These are phyloP conservation scores for Temnothorax longispinosus DNA, from an alignment of 1,140 invertebrate species.

Conservation along the genomic window DNA sequence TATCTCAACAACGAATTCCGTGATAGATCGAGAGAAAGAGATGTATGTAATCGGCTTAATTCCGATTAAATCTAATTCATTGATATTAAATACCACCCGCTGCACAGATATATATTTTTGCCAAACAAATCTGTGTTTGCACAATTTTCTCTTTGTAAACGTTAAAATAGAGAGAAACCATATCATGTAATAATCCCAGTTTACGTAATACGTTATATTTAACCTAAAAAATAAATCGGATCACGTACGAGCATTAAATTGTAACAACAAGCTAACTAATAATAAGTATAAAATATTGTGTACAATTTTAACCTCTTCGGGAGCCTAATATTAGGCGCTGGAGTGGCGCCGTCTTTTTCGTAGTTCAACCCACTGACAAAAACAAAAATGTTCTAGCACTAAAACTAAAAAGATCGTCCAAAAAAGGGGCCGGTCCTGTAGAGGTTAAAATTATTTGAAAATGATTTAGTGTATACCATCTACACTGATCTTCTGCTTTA, in stretches of 20 bases:
- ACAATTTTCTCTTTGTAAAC: slow-evolving; percentile 1
- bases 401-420: no score
- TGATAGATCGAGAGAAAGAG: not conserved
- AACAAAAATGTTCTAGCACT: no score
- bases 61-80: slow-evolving; percentile 23
- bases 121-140: slow-evolving; percentile 1
- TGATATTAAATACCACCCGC: not conserved
- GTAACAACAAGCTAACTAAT: no score
- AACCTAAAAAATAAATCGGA: not conserved
- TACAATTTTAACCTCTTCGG: no score
- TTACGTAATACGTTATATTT: not conserved
- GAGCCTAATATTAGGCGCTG: no score
- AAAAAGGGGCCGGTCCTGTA: no score
- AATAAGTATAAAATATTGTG: no score
- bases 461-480: no score
- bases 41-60: not conserved
- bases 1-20: not conserved
- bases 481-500: no score
- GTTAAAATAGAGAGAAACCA: not conserved
- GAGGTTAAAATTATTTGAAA: no score
- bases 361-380: no score
- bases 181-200: not conserved
- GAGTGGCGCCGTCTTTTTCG: no score
- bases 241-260: not conserved
- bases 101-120: not conserved